Base-by-base conservation (phyloP, 2,113 vertebrate species). In the Myotis yumanensis region DNA sequence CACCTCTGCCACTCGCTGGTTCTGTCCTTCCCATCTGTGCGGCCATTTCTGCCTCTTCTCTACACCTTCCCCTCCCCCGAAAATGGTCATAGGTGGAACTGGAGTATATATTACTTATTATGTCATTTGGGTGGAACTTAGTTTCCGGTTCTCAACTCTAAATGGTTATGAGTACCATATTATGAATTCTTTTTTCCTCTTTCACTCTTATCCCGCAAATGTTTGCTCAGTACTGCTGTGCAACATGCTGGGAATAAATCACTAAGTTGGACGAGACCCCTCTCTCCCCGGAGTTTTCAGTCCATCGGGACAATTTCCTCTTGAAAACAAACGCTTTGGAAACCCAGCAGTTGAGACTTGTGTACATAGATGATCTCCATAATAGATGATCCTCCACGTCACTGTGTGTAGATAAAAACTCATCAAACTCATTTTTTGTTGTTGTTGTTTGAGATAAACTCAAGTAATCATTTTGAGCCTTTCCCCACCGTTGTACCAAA, bases 371-470 rank as follows among this genome's bases (percentile, higher is more conserved):
- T 4, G 30, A 40, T 37, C 23, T 83, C n/a, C 32, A 11, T 20
- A 57, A 43, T 37, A 37, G 37, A 37, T 37, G 37, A 2, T 48
- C 72, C 52, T 86, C 5, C 32, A 3, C 0, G 0, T 59, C 52
- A 35, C 5, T 59, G 0, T 52, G 8, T 59, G 7, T 1, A 51
- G 9, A 80, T 32, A 72, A 85, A 95, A 82, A 86, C 8, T 17
- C 5, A 72, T 46, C 54, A 84, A 32, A 75, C 43, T 90, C 18
- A 8, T 25, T 77, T 72, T 76, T 28, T 37, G 37, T 48, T 32
- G 57, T 51, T 64, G 32, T 85, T 66, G 12, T 66, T 86, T 81
- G 54, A 30, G 68, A 37, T 91, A 92, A 94, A 95, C 64, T 75
- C 28, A 64, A 62, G 30, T 64, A 48, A 84, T 83, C 16, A 51